These are phyloP conservation scores for Punctoribates punctum DNA, from an alignment of 2,888 invertebrate genomes.

Conservation along the genomic window DNA sequence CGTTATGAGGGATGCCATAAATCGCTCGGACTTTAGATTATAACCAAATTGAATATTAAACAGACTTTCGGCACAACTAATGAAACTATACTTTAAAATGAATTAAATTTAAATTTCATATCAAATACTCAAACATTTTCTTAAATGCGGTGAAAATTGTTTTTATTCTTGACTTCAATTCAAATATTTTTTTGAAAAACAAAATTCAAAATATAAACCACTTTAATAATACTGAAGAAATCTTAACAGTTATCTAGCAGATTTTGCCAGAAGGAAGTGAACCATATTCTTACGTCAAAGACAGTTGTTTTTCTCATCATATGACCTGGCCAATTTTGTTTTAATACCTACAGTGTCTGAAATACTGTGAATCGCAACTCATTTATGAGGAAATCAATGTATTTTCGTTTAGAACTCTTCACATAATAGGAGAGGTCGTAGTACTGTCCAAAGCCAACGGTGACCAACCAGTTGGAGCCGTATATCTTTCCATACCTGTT, in stretches of 20 bases:
- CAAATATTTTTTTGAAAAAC: too few relatives aligned
- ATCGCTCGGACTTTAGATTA: too few relatives aligned
- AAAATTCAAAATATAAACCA: too few relatives aligned
- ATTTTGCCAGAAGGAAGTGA: not conserved
- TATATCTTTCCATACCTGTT: not conserved
- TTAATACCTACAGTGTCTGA: not conserved
- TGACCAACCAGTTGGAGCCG: constrained; percentile 12
- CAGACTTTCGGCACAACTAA: too few relatives aligned
- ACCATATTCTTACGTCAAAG: not conserved
- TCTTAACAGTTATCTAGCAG: not conserved
- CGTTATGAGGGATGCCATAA: not conserved
- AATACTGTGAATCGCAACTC: not conserved
- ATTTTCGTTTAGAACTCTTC: not conserved
- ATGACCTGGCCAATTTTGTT: too few relatives aligned
- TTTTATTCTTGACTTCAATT: too few relatives aligned
- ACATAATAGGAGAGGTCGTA: not conserved
- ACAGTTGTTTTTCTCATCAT: too few relatives aligned
- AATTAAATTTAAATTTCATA: too few relatives aligned
- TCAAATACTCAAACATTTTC: too few relatives aligned
- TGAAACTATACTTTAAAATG: too few relatives aligned
- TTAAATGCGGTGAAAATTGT: too few relatives aligned
- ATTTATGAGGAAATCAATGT: not conserved
- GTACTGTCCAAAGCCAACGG: not conserved
- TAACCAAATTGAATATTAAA: not conserved
- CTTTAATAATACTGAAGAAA: too few relatives aligned